A percentile compares a stretch with the other conserved stretches of the same genome.
Evolutionary conservation across 1,140 invertebrate species (phyloP).

Genomic region (Drosophila athabasca): DNA sequence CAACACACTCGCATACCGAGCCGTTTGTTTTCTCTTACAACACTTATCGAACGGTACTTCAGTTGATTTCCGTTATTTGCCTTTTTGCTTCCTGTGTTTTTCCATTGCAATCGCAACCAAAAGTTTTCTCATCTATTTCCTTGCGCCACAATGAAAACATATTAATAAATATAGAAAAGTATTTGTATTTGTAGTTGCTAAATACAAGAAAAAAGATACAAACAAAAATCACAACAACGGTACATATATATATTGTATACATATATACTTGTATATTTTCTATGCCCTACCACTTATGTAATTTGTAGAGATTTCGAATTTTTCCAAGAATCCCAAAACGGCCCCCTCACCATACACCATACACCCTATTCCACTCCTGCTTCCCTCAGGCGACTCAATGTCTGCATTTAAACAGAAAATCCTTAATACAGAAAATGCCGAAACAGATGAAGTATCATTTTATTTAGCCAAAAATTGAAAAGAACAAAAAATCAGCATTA

Average conservation of each 20-base stretch:
- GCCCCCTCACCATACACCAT: background rate
- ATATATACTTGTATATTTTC: slow-evolving; percentile 81
- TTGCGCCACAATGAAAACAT: slow-evolving; percentile 48
- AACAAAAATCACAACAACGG: slow-evolving; percentile 52
- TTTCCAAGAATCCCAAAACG: slow-evolving; percentile 40
- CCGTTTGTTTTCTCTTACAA: slow-evolving; percentile 26
- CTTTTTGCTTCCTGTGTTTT: slow-evolving; percentile 18
- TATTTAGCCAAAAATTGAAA: slow-evolving; percentile 43
- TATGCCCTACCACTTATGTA: slow-evolving; percentile 81
- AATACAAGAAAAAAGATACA: slow-evolving; percentile 61
- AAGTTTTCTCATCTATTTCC: slow-evolving; percentile 39
- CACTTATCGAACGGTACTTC: slow-evolving; percentile 19
- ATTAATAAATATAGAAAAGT: slow-evolving; percentile 71
- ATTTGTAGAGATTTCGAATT: slow-evolving; percentile 78
- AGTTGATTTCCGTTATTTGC: slow-evolving; percentile 21
- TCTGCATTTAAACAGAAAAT: slow-evolving; percentile 64
- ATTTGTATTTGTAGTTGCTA: slow-evolving; percentile 82
- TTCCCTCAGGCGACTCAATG: slow-evolving; percentile 33
- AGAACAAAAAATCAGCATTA: slow-evolving; percentile 24
- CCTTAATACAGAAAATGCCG: background rate
- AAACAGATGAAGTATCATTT: slow-evolving; percentile 53
- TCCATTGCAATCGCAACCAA: slow-evolving; percentile 24
- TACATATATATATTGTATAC: slow-evolving; percentile 73
- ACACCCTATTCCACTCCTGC: slow-evolving; percentile 7
- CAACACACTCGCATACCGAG: slow-evolving; percentile 14